These are phyloP conservation scores for Campoplex capitator DNA, from an alignment of 2,888 invertebrate genomes.

Conservation along the genomic window DNA sequence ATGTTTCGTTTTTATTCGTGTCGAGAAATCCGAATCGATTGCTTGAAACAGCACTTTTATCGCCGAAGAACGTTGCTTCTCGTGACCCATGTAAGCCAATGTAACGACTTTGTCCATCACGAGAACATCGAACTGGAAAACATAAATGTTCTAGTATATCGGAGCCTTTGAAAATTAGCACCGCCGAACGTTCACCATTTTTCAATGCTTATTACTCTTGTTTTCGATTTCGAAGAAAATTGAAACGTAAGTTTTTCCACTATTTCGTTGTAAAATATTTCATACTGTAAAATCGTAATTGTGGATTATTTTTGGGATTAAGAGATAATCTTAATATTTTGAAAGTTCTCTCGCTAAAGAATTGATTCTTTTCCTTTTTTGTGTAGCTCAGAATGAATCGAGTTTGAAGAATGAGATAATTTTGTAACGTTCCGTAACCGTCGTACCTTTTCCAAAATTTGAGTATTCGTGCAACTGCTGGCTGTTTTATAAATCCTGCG, in stretches of 20 bases:
- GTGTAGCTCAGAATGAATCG: background rate
- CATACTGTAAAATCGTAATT: too few species aligned
- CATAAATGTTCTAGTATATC: background rate
- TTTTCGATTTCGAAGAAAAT: background rate
- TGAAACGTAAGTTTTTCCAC: too few species aligned
- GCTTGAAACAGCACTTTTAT: constrained; percentile 78
- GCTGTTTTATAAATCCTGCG: constrained; percentile 77
- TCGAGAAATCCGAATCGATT: constrained; percentile 70
- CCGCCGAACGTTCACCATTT: too few species aligned
- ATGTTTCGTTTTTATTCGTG: constrained; percentile 71
- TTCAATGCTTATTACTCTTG: background rate
- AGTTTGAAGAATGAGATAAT: background rate
- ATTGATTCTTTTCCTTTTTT: background rate
- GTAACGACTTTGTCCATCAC: constrained; percentile 79
- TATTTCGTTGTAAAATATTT: too few species aligned
- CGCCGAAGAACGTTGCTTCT: constrained; percentile 78
- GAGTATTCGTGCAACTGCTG: constrained; percentile 63
- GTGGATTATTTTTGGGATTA: too few species aligned
- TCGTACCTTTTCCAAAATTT: constrained; percentile 73
- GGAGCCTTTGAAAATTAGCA: too few species aligned
- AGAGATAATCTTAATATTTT: too few species aligned
- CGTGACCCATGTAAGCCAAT: constrained; percentile 82
- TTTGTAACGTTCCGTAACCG: background rate
- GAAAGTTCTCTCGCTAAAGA: too few species aligned
- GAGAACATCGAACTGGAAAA: constrained; percentile 76